These are phyloP conservation scores for Lophius piscatorius DNA, from an alignment of 2,113 vertebrate genomes.

Conservation along the genomic window DNA sequence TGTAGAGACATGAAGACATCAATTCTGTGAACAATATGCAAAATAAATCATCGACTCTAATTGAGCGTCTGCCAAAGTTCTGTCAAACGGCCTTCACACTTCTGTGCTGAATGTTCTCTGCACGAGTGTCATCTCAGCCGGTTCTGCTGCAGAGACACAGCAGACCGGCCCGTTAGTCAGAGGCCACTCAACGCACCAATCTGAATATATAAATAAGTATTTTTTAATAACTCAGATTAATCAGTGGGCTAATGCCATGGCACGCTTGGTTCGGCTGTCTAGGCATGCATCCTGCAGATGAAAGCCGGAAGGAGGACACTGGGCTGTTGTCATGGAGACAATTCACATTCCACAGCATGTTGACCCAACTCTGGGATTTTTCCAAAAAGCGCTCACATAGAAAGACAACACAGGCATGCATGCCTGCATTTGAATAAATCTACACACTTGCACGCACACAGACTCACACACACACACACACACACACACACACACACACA, in stretches of 20 bases:
- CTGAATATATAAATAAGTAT: slow-evolving; percentile 41
- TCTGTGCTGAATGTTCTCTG: not conserved
- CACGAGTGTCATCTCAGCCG: not conserved
- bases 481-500: not conserved
- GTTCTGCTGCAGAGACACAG: slow-evolving; percentile 11
- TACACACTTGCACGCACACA: not conserved
- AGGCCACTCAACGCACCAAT: slow-evolving; percentile 31
- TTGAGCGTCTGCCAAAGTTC: slow-evolving; percentile 27
- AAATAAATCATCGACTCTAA: slow-evolving; percentile 3
- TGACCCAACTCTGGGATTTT: slow-evolving; percentile 54
- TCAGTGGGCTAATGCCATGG: slow-evolving; percentile 34
- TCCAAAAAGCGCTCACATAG: slow-evolving; percentile 31
- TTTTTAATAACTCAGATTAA: slow-evolving; percentile 39
- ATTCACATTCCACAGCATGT: slow-evolving; percentile 65
- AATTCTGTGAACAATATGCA: slow-evolving; percentile 25
- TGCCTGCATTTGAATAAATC: slow-evolving; percentile 23
- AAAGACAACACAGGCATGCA: slow-evolving; percentile 31
- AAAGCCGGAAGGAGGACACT: slow-evolving; percentile 61
- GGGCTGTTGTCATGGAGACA: slow-evolving; percentile 67
- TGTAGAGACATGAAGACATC: not conserved
- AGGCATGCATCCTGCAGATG: slow-evolving; percentile 28
- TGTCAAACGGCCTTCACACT: slow-evolving; percentile 36
- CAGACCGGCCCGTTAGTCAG: slow-evolving; percentile 51
- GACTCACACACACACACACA: not conserved
- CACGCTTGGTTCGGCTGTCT: slow-evolving; percentile 35